Percentiles rank a stretch among this genome's conserved stretches.
phyloP scores from a whole-genome alignment of 2,113 vertebrate species.

The Pygathrix nemaeus region DNA sequence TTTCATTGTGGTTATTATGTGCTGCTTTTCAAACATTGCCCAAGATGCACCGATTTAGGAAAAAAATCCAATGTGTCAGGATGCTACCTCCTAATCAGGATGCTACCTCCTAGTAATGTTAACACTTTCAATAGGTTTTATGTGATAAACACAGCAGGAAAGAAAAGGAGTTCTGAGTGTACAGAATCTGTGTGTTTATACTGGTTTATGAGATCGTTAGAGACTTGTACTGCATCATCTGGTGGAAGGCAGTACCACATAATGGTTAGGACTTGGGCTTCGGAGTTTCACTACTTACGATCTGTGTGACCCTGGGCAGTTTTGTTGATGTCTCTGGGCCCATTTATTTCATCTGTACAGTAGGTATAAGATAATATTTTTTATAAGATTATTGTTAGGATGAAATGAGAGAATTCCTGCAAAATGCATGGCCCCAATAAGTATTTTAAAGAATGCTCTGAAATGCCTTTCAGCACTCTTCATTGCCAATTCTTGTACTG shows the following conservation, averaged over 20 bases:
- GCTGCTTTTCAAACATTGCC: not conserved
- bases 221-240: not conserved
- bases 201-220: not conserved
- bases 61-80: not conserved
- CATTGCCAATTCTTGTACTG: not conserved
- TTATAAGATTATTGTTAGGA: not conserved
- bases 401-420: not conserved
- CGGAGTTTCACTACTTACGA: not conserved
- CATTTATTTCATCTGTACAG: not conserved
- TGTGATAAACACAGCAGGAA: not conserved
- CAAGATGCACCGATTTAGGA: not conserved
- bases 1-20: not conserved
- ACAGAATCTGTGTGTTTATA: not conserved
- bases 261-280: not conserved
- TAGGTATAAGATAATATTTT: not conserved
- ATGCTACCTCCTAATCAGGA: not conserved
- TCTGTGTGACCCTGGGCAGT: not conserved
- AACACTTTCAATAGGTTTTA: not conserved
- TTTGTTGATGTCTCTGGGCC: not conserved
- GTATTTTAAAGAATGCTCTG: no score
- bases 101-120: not conserved
- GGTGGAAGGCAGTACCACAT: no score
- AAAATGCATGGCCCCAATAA: not conserved
- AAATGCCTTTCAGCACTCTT: not conserved
- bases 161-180: not conserved